Evolutionary conservation across 2,113 vertebrate genomes (phyloP), one percentile per base, ranked within the genome.

Genomic region (Lepidothrix coronata): DNA sequence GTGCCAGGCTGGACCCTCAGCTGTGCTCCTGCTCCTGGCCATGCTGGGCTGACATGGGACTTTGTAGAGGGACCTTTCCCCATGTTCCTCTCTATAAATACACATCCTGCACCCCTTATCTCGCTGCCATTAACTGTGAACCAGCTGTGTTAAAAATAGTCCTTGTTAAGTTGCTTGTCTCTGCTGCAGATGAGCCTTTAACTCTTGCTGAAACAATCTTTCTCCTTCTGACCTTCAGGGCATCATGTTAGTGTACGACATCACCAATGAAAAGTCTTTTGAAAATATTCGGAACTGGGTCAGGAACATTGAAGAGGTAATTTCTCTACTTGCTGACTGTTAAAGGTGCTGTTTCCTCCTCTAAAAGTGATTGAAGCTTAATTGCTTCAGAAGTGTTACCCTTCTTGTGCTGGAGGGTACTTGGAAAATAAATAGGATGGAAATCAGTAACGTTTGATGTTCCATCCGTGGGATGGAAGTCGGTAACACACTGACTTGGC

Each of bases 271-370:
- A 88, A 99, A 99, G 79, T 99, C 99, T 27, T 99, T 99, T 67
- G 99, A 99, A 55, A 99, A 99, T 73, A 99, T 99, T 97, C 99
- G 99, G 97, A 99, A 99, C 96, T 99, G 99, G 99, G 99, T 99
- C 95, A 98, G 99, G 84, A 99, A 99, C 85, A 99, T 99, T 15
- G 99, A 99, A 91, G 99, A 99, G 98, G 99, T 99, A 96, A 91
- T 87, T 87, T 58, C 0, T 66, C 92, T 76, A 1, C 5, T 79
- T 33, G 3, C 10, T 33, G 31, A 5, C 5, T 37, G 3, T 10
- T 68, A 23, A 41, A 72, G 43, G 17, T 52, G n/a, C 39, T 8
- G 0, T 37, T 62, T 55, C 12, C 59, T 65, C 2, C 14, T 57
- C 25, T 43, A 8, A 33, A 68, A 71, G 21, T 2, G 22, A 6